Conservation (phyloP, 2,888 invertebrate genomes). For the Tenthredo notha region DNA sequence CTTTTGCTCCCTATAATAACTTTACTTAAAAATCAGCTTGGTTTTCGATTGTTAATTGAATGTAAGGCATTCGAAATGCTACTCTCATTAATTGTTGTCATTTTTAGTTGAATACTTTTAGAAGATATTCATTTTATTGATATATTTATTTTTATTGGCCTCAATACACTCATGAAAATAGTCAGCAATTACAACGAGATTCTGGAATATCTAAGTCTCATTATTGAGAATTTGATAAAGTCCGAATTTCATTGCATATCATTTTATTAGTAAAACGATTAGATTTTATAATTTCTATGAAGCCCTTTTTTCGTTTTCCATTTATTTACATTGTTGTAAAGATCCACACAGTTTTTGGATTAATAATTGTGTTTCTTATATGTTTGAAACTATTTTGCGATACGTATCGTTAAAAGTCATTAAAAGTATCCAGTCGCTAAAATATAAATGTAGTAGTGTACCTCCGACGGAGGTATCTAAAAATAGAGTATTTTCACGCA, state of each 20-base stretch:
- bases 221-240: background rate
- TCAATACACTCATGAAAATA: background rate
- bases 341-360: background rate
- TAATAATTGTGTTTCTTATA: background rate
- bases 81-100: background rate
- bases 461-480: slow-evolving; percentile 73
- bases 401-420: slow-evolving; percentile 34
- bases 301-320: background rate
- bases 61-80: background rate
- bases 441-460: slow-evolving; percentile 69
- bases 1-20: background rate
- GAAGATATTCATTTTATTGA: background rate
- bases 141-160: background rate
- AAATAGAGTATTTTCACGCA: slow-evolving; percentile 74
- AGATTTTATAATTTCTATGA: background rate
- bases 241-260: background rate
- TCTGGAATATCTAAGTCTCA: background rate
- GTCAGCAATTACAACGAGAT: background rate
- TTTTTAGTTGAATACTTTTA: background rate
- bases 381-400: slow-evolving; percentile 6
- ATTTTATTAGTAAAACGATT: background rate
- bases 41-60: background rate
- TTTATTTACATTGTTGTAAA: background rate
- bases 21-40: slow-evolving; percentile 3
- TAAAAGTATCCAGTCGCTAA: slow-evolving; percentile 46